Conservation (phyloP, 2,797 vertebrate species). For the Synanceia verrucosa region DNA sequence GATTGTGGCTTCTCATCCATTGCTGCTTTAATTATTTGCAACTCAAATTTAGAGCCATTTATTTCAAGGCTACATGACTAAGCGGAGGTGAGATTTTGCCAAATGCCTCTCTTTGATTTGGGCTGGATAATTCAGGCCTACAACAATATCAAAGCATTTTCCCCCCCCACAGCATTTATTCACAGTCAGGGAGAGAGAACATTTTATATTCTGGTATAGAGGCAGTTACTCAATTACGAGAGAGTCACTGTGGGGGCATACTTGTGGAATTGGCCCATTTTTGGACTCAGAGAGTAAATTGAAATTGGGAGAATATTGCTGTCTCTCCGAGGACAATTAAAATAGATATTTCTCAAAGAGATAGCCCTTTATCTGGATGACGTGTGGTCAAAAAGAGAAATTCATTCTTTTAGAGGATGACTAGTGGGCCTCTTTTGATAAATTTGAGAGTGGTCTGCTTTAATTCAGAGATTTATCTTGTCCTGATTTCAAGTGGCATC, state of each 20-base stretch:
- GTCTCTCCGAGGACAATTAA: slow-evolving; percentile 51
- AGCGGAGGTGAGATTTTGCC: neutral
- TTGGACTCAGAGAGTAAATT: neutral
- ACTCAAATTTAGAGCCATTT: neutral
- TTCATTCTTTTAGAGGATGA: slow-evolving; percentile 43
- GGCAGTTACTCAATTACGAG: slow-evolving; percentile 27
- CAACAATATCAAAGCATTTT: slow-evolving; percentile 2
- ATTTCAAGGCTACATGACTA: slow-evolving; percentile 5
- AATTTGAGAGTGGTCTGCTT: slow-evolving; percentile 5
- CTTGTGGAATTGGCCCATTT: slow-evolving; percentile 21
- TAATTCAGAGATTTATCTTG: slow-evolving; percentile 11
- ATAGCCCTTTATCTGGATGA: slow-evolving; percentile 38
- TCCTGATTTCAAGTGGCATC: slow-evolving; percentile 6
- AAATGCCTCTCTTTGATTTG: slow-evolving; percentile 26
- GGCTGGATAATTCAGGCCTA: slow-evolving; percentile 20
- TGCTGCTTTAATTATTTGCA: neutral
- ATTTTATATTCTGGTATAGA: neutral
- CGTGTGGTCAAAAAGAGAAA: slow-evolving; percentile 42
- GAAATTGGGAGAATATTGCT: slow-evolving; percentile 10
- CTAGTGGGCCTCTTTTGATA: slow-evolving; percentile 54
- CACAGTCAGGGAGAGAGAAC: neutral
- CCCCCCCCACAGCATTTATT: neutral
- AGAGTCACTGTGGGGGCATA: neutral
- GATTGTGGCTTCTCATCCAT: neutral
- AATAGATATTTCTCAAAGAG: slow-evolving; percentile 23